Evolutionary conservation across 2,888 invertebrate genomes (phyloP), one percentile per base, ranked within the genome.

Genomic region (Cryptocephalus moraei): DNA sequence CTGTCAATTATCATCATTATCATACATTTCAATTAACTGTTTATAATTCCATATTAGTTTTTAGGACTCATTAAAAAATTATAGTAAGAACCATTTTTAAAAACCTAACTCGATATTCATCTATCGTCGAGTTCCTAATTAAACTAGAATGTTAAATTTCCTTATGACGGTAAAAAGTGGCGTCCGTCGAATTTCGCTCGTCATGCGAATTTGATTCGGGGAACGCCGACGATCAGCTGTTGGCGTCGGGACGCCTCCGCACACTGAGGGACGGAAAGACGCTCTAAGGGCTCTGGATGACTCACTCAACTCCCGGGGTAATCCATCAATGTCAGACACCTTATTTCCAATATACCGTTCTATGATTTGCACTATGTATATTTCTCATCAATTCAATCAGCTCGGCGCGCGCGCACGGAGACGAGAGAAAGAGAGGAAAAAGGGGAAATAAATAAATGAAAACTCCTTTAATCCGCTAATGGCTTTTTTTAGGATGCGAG

Each of bases 261-360:
- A 22, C 9, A 10, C 9, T 2, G 41, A 9, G 41, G 41, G 41
- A 42, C 12, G 31, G 34, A 34, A 32, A 34, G 33, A 12, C 43
- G 33, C 36, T 43, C 36, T 36, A 36, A 52, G 56, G 56, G 49
- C 51, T 22, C 22, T 55, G 64, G 66, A 68, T 69, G 68, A 69
- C 65, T 69, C 69, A 69, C 66, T 68, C 66, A 65, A 56, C 59
- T 49, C 50, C 45, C 50, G 46, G 51, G 55, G 51, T 56, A 66
- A 69, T 69, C 64, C 67, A 68, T 69, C 69, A 69, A 58, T 68
- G 69, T 69, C 69, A 69, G 63, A 67, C 66, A 67, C 69, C 69
- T 68, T 68, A 67, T 67, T 67, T 68, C 68, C 66, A 68, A 68
- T 68, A 68, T 67, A 62, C 62, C 62, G 64, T 64, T 65, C 67